Conservation (phyloP, 2,888 invertebrate genomes). For the Agapetus fuscipes region DNA sequence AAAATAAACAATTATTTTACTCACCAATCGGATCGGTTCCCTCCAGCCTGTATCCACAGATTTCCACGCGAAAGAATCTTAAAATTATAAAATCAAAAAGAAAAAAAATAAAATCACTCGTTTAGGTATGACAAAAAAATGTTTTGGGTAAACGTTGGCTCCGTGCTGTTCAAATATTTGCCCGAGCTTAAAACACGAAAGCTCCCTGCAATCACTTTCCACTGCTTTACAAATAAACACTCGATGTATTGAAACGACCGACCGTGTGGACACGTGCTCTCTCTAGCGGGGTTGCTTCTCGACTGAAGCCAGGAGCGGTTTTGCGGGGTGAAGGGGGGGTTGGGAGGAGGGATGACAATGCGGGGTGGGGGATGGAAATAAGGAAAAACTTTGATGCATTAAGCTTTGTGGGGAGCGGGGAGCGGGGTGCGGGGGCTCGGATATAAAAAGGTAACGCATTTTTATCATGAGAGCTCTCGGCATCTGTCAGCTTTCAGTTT, state of each 20-base stretch:
- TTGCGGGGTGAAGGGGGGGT: constrained; percentile 3
- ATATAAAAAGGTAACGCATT: constrained; percentile 17
- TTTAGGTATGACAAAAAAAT: no score
- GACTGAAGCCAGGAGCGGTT: constrained; percentile 12
- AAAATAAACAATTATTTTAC: no score
- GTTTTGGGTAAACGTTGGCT: no score
- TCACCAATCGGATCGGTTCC: no score
- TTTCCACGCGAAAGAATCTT: no score
- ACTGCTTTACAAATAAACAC: no score
- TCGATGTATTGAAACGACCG: constrained; percentile 4
- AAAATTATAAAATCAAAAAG: no score
- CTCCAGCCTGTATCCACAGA: no score
- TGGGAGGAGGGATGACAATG: constrained; percentile 1
- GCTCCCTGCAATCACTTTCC: no score
- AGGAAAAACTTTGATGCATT: constrained; percentile 20
- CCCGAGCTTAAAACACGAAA: no score
- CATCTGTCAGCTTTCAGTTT: constrained; percentile 17
- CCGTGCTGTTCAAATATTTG: no score
- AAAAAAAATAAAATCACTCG: no score
- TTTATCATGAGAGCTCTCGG: constrained; percentile 16
- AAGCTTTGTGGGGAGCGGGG: constrained; percentile 10
- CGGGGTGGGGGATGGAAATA: constrained; percentile 15
- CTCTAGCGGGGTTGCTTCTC: constrained; percentile 4
- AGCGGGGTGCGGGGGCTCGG: constrained; percentile 7
- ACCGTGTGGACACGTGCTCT: constrained; percentile 5